These are phyloP conservation scores for Pollimyrus isidori DNA, from an alignment of 2,113 vertebrate species.

Conservation along the genomic window DNA sequence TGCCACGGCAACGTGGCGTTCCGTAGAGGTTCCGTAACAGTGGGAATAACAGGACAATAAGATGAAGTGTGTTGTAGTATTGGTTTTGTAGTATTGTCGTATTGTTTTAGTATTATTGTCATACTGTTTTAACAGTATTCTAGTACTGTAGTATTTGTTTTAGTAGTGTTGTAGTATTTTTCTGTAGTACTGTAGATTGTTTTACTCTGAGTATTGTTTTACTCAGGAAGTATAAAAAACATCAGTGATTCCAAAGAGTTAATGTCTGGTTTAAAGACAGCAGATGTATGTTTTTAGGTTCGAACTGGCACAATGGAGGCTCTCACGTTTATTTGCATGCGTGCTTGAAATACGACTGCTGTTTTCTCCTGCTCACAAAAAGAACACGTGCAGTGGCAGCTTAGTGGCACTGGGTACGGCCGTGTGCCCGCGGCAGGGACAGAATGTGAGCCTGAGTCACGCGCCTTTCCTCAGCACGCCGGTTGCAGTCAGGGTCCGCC, in stretches of 20 bases:
- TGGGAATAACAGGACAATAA: neutral
- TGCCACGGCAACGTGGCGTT: neutral
- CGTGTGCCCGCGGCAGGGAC: neutral
- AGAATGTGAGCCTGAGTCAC: constrained; percentile 17
- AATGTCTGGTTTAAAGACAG: neutral
- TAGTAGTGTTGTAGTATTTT: neutral
- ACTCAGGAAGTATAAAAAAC: neutral
- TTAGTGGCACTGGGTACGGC: neutral
- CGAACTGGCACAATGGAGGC: neutral
- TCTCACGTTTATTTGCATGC: neutral
- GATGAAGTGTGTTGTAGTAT: neutral
- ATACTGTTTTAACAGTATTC: neutral
- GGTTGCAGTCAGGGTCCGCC: neutral
- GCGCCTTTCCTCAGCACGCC: neutral
- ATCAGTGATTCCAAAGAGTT: neutral
- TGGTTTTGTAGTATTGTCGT: neutral
- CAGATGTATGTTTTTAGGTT: neutral
- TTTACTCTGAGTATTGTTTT: neutral
- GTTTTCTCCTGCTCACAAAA: neutral
- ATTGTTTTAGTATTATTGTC: neutral
- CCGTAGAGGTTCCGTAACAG: neutral
- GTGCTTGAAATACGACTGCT: neutral
- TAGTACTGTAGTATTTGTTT: neutral
- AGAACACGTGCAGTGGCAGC: neutral
- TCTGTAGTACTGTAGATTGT: neutral